Evolutionary conservation across 53 echinoderm and acorn worm genomes (phyloP), one percentile per base, ranked within the genome.

Genomic region (Luidia sarsii): DNA sequence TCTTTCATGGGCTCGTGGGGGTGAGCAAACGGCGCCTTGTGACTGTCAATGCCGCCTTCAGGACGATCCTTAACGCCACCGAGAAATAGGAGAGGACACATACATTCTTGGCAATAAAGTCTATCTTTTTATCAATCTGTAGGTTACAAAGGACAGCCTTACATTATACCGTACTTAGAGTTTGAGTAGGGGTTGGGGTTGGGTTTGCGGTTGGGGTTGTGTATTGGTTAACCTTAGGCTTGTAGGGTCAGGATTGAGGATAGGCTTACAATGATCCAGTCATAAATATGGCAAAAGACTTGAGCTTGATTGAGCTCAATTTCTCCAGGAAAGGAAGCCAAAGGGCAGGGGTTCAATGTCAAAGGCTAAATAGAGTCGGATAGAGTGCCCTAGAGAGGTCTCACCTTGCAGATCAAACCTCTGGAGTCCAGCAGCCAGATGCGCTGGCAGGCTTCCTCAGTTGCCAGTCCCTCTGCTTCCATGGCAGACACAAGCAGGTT

Each of bases 401-500:
- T 24, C 80, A 97, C 97, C 90, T 97, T 91, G 28, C 75, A 72
- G 48, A 97, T 91, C 33, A 97, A 80, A 23, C 97, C 97, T 67
- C 69, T 90, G 5, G 90, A 94, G 54, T 94, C 99, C 48, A 91
- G 70, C n/a, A 99, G 55, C 89, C 93, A 93, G 70, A 99, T 99
- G 23, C 65, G 88, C 29, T 91, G 39, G 31, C 94, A 86, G 16
- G 93, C 99, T n/a, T 94, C 89, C 5, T 84, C 74, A 18, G 41
- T 24, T 6, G 87, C 49, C 13, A 91, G 56, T 2, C 99, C 99
- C 13, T 94, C 87, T 35, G 89, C 87, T 39, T 80, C 68, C 93
- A 99, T 87, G 3, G 99, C 99, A 15, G 71, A 71, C 22, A 99
- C 93, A 7, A 93, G 71, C 11, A 99, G 93, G 62, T 87, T 85